These are phyloP conservation scores for Hipposideros armiger DNA, from an alignment of 2,113 vertebrate genomes.

Conservation along the genomic window DNA sequence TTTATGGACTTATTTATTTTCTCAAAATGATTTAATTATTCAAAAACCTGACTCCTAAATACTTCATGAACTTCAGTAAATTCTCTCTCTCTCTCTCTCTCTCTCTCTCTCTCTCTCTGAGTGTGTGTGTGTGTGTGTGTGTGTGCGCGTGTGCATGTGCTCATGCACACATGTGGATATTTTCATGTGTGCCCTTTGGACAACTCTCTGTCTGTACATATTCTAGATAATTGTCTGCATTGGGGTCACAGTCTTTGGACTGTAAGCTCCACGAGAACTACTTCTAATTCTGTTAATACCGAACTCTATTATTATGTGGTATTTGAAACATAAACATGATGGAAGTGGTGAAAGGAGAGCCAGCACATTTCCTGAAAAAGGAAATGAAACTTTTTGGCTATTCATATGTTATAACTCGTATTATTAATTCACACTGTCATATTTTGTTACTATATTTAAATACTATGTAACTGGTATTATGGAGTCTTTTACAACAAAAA, in stretches of 20 bases:
- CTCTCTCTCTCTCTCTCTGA: too few relatives aligned
- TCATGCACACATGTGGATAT: background rate
- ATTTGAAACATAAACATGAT: background rate
- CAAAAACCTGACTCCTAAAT: background rate
- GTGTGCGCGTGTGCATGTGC: fast-evolving
- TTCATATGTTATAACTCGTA: background rate
- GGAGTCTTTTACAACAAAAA: background rate
- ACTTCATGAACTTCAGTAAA: background rate
- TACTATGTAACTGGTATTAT: background rate
- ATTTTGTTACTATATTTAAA: background rate
- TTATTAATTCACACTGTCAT: background rate
- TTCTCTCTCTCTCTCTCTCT: too few relatives aligned
- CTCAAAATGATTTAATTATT: constrained; percentile 52
- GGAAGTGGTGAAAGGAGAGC: background rate
- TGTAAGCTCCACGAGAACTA: background rate
- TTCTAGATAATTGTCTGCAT: background rate
- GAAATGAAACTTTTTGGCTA: background rate
- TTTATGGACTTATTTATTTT: constrained; percentile 54
- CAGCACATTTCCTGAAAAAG: background rate
- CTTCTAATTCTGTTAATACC: background rate
- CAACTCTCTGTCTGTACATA: background rate
- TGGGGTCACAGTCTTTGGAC: background rate
- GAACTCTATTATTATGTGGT: background rate
- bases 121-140: too few relatives aligned
- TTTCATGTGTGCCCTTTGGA: background rate